Evolutionary conservation across 1,140 invertebrate species (phyloP), one percentile per base, ranked within the genome.

Genomic region (Aphidius ervi): DNA sequence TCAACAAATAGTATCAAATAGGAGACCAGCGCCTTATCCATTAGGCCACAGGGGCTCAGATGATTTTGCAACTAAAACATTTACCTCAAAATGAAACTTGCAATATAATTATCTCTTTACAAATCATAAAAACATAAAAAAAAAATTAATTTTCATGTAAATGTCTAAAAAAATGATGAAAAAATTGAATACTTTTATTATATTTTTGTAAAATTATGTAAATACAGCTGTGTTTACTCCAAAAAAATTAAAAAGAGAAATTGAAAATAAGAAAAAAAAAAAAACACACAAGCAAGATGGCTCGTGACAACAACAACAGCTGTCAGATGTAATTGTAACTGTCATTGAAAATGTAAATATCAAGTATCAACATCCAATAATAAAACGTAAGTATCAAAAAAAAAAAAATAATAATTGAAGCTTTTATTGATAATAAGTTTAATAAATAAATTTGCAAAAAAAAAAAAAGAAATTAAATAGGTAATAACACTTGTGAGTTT

Each of bases 11-110:
- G 16, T 31, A 31, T 31, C 23, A 31, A 4, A 2, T 31, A 78
- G 78, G 77, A 79, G 78, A 78, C 76, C 77, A 76, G 76, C 76
- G 75, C 76, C 76, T 77, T 80, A 79, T 78, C 78, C 76, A 78
- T 78, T 78, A 77, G 76, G 76, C 76, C 76, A 80, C 76, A 78
- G 75, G 74, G 75, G 77, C 77, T 63, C 16, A 3, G 50, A 43
- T 52, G 23, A 31, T 31, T 31, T 31, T 31, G 23, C 23, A 20
- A 49, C 6, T 10, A 16, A 5, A 4, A n/a, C 5, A 3, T 16
- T 0, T 16, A 5, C 6, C 31, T 37, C 6, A 49, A 41, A 23
- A 16, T 16, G 16, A 16, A 16, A 16, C 16, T 16, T 16, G 16
- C 16, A 16, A 16, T 1, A 16, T 16, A 1, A 16, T 16, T 16